These are phyloP conservation scores for Pteronotus mesoamericanus DNA, from an alignment of 2,797 vertebrate genomes.

Conservation along the genomic window DNA sequence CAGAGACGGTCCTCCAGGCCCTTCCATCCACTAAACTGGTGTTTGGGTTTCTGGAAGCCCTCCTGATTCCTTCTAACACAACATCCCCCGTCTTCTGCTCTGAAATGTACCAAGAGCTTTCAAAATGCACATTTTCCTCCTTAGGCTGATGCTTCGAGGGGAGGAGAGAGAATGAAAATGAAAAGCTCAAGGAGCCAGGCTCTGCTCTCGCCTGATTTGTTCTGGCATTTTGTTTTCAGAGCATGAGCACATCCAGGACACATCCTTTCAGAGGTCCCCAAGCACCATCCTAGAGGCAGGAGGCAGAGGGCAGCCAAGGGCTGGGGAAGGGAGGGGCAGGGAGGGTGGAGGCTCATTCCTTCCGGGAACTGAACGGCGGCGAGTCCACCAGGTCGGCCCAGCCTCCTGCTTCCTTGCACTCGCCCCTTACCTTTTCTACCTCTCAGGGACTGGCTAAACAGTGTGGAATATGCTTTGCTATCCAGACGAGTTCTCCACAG, in stretches of 20 bases:
- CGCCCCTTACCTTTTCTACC: not conserved
- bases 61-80: not conserved
- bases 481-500: not conserved
- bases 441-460: not conserved
- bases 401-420: not conserved
- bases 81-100: not conserved
- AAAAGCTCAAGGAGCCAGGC: not conserved
- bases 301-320: not conserved
- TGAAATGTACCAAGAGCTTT: not conserved
- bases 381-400: not conserved
- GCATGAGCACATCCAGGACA: not conserved
- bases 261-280: too few relatives aligned
- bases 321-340: not conserved
- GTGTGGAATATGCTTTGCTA: not conserved
- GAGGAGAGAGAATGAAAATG: not conserved
- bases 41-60: not conserved
- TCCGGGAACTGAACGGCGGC: fast-evolving
- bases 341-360: not conserved
- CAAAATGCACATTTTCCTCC: not conserved
- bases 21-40: not conserved
- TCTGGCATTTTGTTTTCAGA: not conserved
- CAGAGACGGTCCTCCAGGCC: not conserved
- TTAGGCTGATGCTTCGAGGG: not conserved
- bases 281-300: not conserved
- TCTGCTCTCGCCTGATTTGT: not conserved